These are phyloP conservation scores for Leptoteleia sp. DNA, from an alignment of 1,140 invertebrate species.

Conservation along the genomic window DNA sequence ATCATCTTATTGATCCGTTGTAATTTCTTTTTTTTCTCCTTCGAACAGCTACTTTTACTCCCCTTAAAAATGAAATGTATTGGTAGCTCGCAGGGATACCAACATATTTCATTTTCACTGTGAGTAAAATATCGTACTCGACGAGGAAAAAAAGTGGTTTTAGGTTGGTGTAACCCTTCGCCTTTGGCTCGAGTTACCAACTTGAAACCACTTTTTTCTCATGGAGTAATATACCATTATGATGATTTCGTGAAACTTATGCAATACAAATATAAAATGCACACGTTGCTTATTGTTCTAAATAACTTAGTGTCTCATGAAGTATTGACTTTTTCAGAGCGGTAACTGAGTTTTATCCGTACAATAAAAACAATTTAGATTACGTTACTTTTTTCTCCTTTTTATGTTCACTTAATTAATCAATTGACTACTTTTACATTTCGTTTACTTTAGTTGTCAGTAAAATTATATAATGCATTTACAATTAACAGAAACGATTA, in stretches of 20 bases:
- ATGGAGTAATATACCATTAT: too few species aligned
- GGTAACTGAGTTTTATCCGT: constrained; percentile 10
- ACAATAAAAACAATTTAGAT: constrained; percentile 11
- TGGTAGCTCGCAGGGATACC: too few species aligned
- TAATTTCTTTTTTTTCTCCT: constrained; percentile 18
- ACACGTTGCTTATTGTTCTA: constrained; percentile 20
- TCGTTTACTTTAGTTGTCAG: constrained; percentile 5
- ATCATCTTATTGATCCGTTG: constrained; percentile 15
- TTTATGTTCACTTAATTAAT: constrained; percentile 50
- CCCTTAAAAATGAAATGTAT: too few species aligned
- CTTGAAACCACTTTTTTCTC: too few species aligned
- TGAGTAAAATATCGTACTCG: too few species aligned
- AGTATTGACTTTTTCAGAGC: constrained; percentile 42
- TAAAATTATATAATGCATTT: background rate
- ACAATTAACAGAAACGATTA: too few species aligned
- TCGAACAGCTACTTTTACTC: constrained; percentile 32
- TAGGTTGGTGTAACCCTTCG: too few species aligned
- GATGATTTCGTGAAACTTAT: constrained; percentile 20
- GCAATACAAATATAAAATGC: constrained; percentile 32
- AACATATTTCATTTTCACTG: too few species aligned
- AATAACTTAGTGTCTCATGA: background rate
- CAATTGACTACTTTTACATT: constrained; percentile 49
- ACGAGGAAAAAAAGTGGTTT: too few species aligned
- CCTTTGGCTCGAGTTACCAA: too few species aligned
- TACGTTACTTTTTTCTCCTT: too few species aligned